Evolutionary conservation across 2,888 invertebrate genomes (phyloP).

Genomic region (Brenthis daphne): DNA sequence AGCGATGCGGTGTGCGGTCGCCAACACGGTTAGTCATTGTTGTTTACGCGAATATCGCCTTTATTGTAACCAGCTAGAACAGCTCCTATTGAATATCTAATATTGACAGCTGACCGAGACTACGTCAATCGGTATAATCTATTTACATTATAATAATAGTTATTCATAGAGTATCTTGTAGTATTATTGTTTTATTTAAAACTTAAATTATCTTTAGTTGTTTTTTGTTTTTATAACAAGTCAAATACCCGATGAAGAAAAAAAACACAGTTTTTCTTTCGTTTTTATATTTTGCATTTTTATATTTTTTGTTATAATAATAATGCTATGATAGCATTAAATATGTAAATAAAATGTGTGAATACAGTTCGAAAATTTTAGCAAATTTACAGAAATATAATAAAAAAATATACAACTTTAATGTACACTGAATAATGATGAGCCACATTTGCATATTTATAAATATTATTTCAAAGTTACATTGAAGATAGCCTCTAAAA

Average conservation of each 20-base stretch:
- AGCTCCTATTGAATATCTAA: constrained; percentile 36
- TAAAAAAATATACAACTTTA: constrained; percentile 5
- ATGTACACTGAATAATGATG: constrained; percentile 26
- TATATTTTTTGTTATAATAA: background rate
- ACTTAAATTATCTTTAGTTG: background rate
- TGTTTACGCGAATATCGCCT: constrained; percentile 43
- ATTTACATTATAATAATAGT: constrained; percentile 27
- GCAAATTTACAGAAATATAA: background rate
- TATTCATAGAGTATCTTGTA: constrained; percentile 15
- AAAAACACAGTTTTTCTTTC: background rate
- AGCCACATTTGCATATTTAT: constrained; percentile 37
- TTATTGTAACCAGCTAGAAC: constrained; percentile 37
- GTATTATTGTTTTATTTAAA: constrained; percentile 19
- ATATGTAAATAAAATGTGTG: background rate
- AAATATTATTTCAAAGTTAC: constrained; percentile 37
- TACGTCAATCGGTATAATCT: constrained; percentile 38
- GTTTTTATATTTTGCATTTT: too few relatives aligned
- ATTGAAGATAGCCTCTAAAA: constrained; percentile 52
- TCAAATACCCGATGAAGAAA: background rate
- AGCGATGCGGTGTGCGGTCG: constrained; percentile 53
- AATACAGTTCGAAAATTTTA: background rate
- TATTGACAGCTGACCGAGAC: constrained; percentile 41
- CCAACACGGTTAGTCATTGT: constrained; percentile 46
- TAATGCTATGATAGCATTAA: background rate
- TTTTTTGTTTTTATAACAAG: background rate